These are phyloP conservation scores for Mystacornis crossleyi DNA, from an alignment of 2,113 vertebrate genomes.

Conservation along the genomic window DNA sequence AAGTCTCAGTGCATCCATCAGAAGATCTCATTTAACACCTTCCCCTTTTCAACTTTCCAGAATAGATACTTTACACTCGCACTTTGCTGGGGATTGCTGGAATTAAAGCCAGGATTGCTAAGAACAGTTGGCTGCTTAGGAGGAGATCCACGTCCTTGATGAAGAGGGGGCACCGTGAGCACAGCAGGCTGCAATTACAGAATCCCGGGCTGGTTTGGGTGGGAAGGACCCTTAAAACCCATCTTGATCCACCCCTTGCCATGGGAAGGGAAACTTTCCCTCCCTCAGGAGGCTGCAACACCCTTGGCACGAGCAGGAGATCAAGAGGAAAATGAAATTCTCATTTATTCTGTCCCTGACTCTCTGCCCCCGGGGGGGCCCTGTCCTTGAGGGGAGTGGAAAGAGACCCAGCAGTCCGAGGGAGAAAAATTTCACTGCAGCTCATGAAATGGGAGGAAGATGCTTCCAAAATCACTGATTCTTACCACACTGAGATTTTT, in stretches of 20 bases:
- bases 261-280: background rate
- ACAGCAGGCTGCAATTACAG: background rate
- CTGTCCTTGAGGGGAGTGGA: background rate
- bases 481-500: background rate
- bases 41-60: background rate
- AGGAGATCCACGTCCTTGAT: background rate
- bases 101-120: background rate
- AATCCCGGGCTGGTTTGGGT: background rate
- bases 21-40: background rate
- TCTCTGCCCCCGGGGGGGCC: accelerated
- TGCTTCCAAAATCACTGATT: background rate
- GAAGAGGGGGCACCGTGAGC: background rate
- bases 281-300: background rate
- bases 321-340: background rate
- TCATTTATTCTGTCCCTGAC: background rate
- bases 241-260: background rate
- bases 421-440: background rate
- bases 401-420: background rate
- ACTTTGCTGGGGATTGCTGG: background rate
- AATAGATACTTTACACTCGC: background rate
- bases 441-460: background rate
- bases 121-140: background rate
- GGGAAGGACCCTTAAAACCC: background rate
- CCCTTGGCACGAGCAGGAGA: background rate
- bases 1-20: background rate